Evolutionary conservation across 2,888 invertebrate genomes (phyloP), one percentile per base, ranked within the genome.

Genomic region (Adelphocoris suturalis): DNA sequence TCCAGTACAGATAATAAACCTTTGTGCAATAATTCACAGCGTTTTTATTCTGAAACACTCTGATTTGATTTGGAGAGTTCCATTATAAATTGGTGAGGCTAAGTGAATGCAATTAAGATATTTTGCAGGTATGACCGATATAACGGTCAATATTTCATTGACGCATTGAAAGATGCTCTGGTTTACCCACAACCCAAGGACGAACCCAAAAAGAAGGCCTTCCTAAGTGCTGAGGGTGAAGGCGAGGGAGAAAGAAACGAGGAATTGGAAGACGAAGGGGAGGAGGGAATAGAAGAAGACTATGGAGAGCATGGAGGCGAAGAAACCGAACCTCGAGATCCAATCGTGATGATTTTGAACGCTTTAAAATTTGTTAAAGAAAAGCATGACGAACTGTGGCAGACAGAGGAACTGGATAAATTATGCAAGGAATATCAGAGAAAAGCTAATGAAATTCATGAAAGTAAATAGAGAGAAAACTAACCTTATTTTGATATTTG

Each of bases 121-220:
- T 80, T 80, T 80, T 48, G 37, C 76, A 89, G 89, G 23, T 89
- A 89, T 61, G 89, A 89, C 27, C 84, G 89, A 48, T 89, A 37
- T 28, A 89, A 89, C 75, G 89, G 89, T n/a, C 57, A 89, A 16
- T 75, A 89, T 52, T 80, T 89, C 47, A 89, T 89, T 47, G 84
- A 89, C 27, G 89, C 82, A 47, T 28, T 89, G 19, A 89, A 84
- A 68, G 75, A 89, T 14, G 84, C 89, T 14, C 23, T 19, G 9
- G 84, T 89, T 14, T 37, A 76, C 55, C 78, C 78, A 12, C 37
- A 47, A 23, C 52, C 82, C 0, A 14, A 82, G 19, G n/a, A 3
- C 0, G 85, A 55, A 28, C 78, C 52, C 0, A 47, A 75, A 28
- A 78, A 88, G 37, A 78, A 46, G 47, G 52, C 12, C n/a, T 46